Conservation (phyloP, 2,888 invertebrate species). For the Griposia aprilina region DNA sequence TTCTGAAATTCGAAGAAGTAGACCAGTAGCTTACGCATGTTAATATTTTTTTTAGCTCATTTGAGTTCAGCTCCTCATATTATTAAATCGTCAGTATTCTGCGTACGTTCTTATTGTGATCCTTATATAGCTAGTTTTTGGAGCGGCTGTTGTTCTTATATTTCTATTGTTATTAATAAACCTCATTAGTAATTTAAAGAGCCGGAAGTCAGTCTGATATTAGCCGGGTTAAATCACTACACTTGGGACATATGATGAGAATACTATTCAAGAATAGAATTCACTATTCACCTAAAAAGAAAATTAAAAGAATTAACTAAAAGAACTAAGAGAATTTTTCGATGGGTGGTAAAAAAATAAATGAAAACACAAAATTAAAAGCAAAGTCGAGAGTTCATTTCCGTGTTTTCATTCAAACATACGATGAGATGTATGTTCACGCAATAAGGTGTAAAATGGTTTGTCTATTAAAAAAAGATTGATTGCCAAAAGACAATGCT, state of each 20-base stretch:
- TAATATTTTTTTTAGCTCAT: neutral
- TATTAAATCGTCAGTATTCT: conserved; percentile 6
- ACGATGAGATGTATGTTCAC: conserved; percentile 7
- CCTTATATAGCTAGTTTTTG: conserved; percentile 13
- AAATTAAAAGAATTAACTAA: no score
- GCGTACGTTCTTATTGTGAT: conserved; percentile 20
- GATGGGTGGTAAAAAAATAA: neutral
- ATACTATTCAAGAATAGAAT: conserved; percentile 26
- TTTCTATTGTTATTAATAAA: conserved; percentile 31
- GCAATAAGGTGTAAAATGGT: conserved; percentile 26
- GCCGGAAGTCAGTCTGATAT: conserved; percentile 1
- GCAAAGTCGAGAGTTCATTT: conserved; percentile 42
- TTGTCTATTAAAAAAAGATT: conserved; percentile 9
- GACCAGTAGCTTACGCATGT: neutral
- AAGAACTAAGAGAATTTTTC: no score
- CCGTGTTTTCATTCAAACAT: conserved; percentile 15
- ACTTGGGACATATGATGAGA: conserved; percentile 12
- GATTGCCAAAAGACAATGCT: conserved; percentile 61
- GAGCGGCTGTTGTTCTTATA: conserved; percentile 7
- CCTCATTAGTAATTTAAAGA: conserved; percentile 34
- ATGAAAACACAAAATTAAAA: conserved; percentile 26
- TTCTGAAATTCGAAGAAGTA: neutral
- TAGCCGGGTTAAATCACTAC: conserved; percentile 2
- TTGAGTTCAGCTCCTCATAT: neutral
- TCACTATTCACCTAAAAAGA: conserved; percentile 1